A percentile compares a stretch with the other conserved stretches of the same genome.
Conservation (phyloP, 2,888 invertebrate genomes). For the Junonia oenone region DNA sequence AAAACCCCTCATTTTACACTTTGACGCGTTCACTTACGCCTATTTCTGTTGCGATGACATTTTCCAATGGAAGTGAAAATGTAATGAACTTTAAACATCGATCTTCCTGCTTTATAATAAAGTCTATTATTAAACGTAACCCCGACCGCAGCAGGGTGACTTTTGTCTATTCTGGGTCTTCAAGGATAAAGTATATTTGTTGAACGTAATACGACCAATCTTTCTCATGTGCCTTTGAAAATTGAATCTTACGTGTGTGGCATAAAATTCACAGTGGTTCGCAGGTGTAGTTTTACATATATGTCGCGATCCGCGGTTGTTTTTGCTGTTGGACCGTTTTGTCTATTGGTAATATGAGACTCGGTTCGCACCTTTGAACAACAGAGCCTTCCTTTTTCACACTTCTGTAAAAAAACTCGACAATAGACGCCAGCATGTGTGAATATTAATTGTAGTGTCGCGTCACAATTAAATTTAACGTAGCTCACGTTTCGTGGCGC, state of each 20-base stretch:
- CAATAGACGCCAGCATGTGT: conserved; percentile 45
- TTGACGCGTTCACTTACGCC: conserved; percentile 78
- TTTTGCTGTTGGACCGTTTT: conserved; percentile 55
- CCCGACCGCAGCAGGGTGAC: conserved; percentile 48
- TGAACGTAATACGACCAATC: conserved; percentile 46
- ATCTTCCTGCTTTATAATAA: conserved; percentile 41
- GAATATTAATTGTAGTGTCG: conserved; percentile 48
- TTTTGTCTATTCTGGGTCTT: conserved; percentile 74
- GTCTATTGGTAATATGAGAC: conserved; percentile 74
- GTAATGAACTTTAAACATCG: conserved; percentile 39
- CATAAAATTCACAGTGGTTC: conserved; percentile 40
- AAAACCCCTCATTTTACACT: conserved; percentile 79
- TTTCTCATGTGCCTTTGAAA: conserved; percentile 34
- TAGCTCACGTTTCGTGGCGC: not conserved
- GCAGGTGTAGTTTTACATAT: conserved; percentile 30
- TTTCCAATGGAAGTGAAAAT: conserved; percentile 62
- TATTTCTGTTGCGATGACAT: conserved; percentile 71
- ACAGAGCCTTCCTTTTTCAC: conserved; percentile 65
- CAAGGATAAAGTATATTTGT: conserved; percentile 65
- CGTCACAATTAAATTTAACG: conserved; percentile 43
- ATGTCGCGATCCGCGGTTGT: conserved; percentile 31
- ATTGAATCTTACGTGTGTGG: conserved; percentile 39
- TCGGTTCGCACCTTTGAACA: conserved; percentile 71
- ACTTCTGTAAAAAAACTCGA: conserved; percentile 56
- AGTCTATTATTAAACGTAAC: conserved; percentile 48